A percentile compares a stretch with the other conserved stretches of the same genome.
These are phyloP conservation scores for Formica selysi DNA, from an alignment of 1,140 invertebrate species.

Conservation along the genomic window DNA sequence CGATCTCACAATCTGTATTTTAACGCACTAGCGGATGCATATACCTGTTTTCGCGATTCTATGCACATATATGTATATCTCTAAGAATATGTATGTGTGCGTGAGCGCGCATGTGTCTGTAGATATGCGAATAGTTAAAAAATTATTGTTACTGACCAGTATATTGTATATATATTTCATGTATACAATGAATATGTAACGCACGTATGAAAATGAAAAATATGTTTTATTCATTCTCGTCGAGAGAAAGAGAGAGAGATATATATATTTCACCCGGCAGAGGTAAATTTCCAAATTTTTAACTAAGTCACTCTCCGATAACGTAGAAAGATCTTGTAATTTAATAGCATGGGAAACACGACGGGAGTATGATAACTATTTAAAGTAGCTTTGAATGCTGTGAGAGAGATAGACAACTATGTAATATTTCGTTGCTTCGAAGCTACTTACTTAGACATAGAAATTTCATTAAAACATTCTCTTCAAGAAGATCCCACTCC, in stretches of 20 bases:
- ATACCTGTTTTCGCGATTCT: not conserved
- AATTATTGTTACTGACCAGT: constrained; percentile 29
- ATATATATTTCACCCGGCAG: not conserved
- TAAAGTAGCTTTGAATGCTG: constrained; percentile 32
- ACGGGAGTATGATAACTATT: constrained; percentile 48
- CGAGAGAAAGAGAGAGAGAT: too few relatives aligned
- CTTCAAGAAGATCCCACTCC: not conserved
- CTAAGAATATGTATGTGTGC: too few relatives aligned
- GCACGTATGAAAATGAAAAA: not conserved
- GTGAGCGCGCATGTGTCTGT: too few relatives aligned
- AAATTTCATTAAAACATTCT: constrained; percentile 38
- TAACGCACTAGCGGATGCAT: constrained; percentile 16
- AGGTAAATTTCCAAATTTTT: not conserved
- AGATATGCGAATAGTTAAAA: constrained; percentile 4
- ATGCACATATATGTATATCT: not conserved
- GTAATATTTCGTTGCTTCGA: constrained; percentile 39
- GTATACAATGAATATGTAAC: constrained; percentile 15
- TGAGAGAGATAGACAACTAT: constrained; percentile 3
- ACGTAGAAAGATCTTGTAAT: not conserved
- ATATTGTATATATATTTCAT: constrained; percentile 9
- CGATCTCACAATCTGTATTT: constrained; percentile 41
- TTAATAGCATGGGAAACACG: not conserved
- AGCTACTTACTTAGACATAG: constrained; percentile 40
- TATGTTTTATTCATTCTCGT: constrained; percentile 27
- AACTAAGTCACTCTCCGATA: not conserved